phyloP scores from a whole-genome alignment of 1,140 invertebrate species.

The Panagrolaimus sp. region DNA sequence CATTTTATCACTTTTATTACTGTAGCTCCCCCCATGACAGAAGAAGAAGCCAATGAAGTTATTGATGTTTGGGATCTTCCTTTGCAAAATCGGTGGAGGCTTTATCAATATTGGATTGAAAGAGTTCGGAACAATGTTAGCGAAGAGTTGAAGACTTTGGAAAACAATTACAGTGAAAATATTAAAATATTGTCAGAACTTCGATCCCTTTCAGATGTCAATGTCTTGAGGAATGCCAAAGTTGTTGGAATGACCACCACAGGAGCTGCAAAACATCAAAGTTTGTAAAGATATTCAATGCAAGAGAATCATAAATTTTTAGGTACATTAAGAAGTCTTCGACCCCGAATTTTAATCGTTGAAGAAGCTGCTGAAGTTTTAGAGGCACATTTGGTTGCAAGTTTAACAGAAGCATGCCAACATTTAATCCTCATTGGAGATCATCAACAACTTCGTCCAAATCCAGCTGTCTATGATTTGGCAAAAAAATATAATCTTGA shows the following conservation, averaged over 20 bases:
- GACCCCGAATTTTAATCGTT: too few relatives aligned
- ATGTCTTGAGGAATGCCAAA: slow-evolving; percentile 42
- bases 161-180: slow-evolving; percentile 31
- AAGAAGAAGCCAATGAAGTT: slow-evolving; percentile 34
- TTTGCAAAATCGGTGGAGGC: not conserved
- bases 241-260: slow-evolving; percentile 4
- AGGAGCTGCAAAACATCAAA: not conserved
- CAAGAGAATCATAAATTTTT: too few relatives aligned
- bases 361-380: too few relatives aligned
- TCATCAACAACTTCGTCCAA: too few relatives aligned
- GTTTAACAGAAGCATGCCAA: too few relatives aligned
- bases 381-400: too few relatives aligned
- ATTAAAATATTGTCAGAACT: slow-evolving; percentile 45
- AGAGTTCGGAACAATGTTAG: slow-evolving; percentile 35
- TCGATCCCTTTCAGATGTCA: slow-evolving; percentile 50
- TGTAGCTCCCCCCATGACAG: slow-evolving; percentile 25
- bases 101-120: slow-evolving; percentile 52
- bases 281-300: not conserved
- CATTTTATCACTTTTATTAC: too few relatives aligned
- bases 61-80: slow-evolving; percentile 52
- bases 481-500: too few relatives aligned
- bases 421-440: too few relatives aligned
- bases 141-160: slow-evolving; percentile 26
- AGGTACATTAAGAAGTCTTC: too few relatives aligned
- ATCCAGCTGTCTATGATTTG: too few relatives aligned